Evolutionary conservation across 2,888 invertebrate species (phyloP), one percentile per base, ranked within the genome.

Genomic region (Leptothorax acervorum): DNA sequence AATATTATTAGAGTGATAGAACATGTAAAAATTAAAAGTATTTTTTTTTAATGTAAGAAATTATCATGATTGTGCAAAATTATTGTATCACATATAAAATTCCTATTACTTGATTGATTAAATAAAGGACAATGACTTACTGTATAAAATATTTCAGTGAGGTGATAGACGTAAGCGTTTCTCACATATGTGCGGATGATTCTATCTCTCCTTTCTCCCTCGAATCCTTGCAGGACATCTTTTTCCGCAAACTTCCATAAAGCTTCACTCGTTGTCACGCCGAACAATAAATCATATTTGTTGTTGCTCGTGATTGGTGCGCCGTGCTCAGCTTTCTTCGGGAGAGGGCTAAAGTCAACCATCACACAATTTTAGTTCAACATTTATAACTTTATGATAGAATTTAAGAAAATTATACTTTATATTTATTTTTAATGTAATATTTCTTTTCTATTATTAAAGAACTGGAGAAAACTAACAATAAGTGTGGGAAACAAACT

Each of bases 101-200:
- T 74, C 8, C 2, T 28, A 31, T 45, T 28, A 28, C 5, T 42
- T 1, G 5, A 35, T 53, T 42, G 6, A 2, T 63, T 62, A 35
- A 45, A 45, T 4, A 39, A 51, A 18, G 6, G 23, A 5, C 23
- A 62, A 45, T 62, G 57, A 92, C 92, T 90, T 90, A 99, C 98
- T 89, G 99, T 98, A 95, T 98, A 98, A 95, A 99, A 99, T 93
- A 99, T 99, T 95, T 99, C 99, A 94, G 98, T 98, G 91, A 99
- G 96, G 95, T 99, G 99, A 95, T 98, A 99, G 87, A 98, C 98
- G 95, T 98, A 99, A 51, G 99, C 97, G 95, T 99, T 99, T 86
- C 99, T 96, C 78, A 99, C 99, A 95, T 99, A 98, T 53, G 99
- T 98, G 93, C 98, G 96, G 90, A 98, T 96, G 95, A 98, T 98